Percentiles rank a stretch among this genome's conserved stretches.
Conservation (phyloP, 2,113 vertebrate genomes). For the Motacilla tschutschensis region DNA sequence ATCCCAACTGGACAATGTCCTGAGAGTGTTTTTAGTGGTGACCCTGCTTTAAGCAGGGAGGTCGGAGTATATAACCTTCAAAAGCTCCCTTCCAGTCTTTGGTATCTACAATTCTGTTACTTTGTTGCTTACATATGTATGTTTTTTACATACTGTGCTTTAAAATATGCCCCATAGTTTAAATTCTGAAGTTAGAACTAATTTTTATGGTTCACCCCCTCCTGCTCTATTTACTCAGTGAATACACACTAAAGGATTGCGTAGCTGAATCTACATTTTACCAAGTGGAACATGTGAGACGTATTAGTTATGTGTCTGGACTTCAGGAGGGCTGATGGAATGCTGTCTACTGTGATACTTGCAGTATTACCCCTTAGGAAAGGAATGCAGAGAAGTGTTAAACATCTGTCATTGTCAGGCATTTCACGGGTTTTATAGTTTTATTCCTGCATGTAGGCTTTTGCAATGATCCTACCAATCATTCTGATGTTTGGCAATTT, state of each 20-base stretch:
- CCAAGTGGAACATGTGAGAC: background rate
- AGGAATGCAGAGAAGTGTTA: background rate
- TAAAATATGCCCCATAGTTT: background rate
- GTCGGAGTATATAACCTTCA: background rate
- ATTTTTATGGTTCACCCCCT: background rate
- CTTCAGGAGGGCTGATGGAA: background rate
- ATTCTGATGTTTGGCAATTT: background rate
- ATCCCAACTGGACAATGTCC: background rate
- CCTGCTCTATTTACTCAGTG: background rate
- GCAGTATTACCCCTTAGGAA: background rate
- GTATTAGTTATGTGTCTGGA: background rate
- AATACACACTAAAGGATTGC: background rate
- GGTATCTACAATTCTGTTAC: background rate
- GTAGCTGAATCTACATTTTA: conserved; percentile 2
- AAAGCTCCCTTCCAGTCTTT: background rate
- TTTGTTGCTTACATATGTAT: background rate
- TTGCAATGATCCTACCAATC: background rate
- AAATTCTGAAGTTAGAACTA: background rate
- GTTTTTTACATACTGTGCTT: background rate
- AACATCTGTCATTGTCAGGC: background rate
- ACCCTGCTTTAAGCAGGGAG: background rate
- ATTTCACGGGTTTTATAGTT: background rate
- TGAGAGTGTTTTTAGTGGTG: background rate
- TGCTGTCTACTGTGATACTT: background rate
- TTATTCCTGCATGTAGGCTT: background rate